These are phyloP conservation scores for Teleiodes luculella DNA, from an alignment of 2,888 invertebrate species.

Conservation along the genomic window DNA sequence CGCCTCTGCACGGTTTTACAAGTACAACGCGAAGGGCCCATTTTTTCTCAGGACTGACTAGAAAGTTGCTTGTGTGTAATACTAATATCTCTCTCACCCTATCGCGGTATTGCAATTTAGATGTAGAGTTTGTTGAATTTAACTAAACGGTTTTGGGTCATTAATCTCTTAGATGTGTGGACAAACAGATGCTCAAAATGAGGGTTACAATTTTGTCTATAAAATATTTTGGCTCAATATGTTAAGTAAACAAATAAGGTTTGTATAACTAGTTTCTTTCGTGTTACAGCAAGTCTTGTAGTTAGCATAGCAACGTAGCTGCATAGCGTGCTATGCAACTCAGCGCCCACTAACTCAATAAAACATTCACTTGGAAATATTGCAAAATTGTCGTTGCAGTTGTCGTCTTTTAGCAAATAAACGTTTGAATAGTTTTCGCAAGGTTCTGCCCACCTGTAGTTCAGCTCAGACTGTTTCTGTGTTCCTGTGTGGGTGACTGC, in stretches of 20 bases:
- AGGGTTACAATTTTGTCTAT: too few species aligned
- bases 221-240: too few species aligned
- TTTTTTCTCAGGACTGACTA: neutral
- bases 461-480: constrained; percentile 16
- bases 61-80: neutral
- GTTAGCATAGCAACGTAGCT: constrained; percentile 10
- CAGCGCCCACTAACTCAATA: constrained; percentile 7
- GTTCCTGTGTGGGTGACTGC: constrained; percentile 38
- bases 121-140: too few species aligned
- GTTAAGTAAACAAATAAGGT: too few species aligned
- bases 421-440: constrained; percentile 30
- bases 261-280: too few species aligned
- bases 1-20: neutral
- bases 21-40: constrained; percentile 7
- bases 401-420: constrained; percentile 28
- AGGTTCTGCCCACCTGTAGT: constrained; percentile 25
- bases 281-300: too few species aligned
- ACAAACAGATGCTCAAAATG: too few species aligned
- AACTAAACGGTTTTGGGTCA: too few species aligned
- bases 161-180: too few species aligned
- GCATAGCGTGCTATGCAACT: neutral
- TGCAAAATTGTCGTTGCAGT: constrained; percentile 27
- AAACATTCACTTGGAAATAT: constrained; percentile 15
- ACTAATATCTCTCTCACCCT: too few species aligned
- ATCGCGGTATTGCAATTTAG: neutral